These are phyloP conservation scores for Stenopsyche tienmushanensis DNA, from an alignment of 1,140 invertebrate genomes.

Conservation along the genomic window DNA sequence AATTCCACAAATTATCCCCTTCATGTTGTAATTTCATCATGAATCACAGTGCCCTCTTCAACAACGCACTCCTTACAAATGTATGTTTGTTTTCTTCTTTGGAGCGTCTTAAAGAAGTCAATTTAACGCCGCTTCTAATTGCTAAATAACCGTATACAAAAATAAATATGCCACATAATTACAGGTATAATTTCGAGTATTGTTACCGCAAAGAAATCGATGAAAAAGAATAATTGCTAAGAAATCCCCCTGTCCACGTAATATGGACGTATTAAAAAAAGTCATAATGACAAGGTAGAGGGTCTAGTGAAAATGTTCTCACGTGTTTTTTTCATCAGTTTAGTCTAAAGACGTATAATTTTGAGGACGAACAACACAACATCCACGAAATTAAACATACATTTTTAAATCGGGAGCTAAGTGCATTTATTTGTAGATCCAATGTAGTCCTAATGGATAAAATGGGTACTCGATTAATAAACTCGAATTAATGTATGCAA, in stretches of 20 bases:
- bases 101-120: not conserved
- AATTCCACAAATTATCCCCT: too few relatives aligned
- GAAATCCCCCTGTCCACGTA: not conserved
- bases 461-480: too few relatives aligned
- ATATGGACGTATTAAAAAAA: slow-evolving; percentile 11
- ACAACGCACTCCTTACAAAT: too few relatives aligned
- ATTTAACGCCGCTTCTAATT: not conserved
- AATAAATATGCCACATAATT: not conserved
- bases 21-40: too few relatives aligned
- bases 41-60: too few relatives aligned
- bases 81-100: too few relatives aligned
- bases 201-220: not conserved
- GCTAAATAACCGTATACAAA: not conserved
- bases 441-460: too few relatives aligned
- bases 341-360: not conserved
- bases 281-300: slow-evolving; percentile 12
- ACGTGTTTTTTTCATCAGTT: not conserved
- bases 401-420: too few relatives aligned
- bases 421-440: too few relatives aligned
- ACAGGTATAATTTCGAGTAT: not conserved
- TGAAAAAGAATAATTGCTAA: not conserved
- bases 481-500: not conserved
- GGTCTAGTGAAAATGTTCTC: not conserved
- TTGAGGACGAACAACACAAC: too few relatives aligned
- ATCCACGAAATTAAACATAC: too few relatives aligned